Evolutionary conservation across 2,888 invertebrate species (phyloP).

Genomic region (Oligia strigilis): DNA sequence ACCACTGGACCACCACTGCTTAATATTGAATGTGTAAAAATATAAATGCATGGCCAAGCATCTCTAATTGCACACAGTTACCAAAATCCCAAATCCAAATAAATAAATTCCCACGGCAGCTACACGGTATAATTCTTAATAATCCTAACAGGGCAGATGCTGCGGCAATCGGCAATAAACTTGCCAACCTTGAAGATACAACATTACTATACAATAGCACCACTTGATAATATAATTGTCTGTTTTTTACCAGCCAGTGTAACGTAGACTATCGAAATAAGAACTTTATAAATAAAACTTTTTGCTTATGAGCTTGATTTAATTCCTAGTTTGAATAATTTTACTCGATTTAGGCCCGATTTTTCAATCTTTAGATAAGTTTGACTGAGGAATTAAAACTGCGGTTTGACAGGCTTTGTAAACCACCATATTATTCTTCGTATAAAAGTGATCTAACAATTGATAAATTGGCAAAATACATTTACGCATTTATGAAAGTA

Average conservation of each 20-base stretch:
- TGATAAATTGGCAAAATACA: neutral
- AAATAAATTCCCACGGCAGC: constrained; percentile 34
- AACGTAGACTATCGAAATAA: constrained; percentile 1
- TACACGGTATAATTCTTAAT: constrained; percentile 18
- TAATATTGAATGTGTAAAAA: neutral
- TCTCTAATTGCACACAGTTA: neutral
- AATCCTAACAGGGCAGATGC: constrained; percentile 49
- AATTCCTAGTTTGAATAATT: neutral
- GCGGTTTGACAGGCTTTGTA: neutral
- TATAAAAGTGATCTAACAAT: neutral
- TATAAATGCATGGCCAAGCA: neutral
- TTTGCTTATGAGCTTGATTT: neutral
- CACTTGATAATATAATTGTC: constrained; percentile 51
- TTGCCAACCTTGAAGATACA: constrained; percentile 63
- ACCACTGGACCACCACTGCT: neutral
- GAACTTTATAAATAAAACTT: constrained; percentile 21
- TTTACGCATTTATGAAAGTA: neutral
- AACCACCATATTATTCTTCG: neutral
- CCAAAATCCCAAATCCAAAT: neutral
- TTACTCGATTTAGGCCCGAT: neutral
- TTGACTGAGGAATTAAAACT: neutral
- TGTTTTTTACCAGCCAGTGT: constrained; percentile 53
- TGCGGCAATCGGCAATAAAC: constrained; percentile 49
- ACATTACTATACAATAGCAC: constrained; percentile 51
- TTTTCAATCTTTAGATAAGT: neutral